Conservation (phyloP, 2,113 vertebrate species). For the Zeus faber region DNA sequence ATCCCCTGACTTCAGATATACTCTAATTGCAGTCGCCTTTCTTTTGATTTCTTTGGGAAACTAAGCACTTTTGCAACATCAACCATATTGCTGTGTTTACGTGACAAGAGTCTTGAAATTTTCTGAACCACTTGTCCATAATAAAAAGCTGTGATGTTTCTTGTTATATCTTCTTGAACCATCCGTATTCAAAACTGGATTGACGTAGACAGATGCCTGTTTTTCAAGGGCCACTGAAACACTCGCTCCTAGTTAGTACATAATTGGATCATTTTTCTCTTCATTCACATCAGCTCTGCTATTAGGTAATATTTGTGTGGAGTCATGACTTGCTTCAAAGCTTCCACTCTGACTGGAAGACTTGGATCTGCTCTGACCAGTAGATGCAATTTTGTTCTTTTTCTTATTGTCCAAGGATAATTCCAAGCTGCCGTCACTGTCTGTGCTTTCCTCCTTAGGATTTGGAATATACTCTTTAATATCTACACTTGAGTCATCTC, state of each 20-base stretch:
- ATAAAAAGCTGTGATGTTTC: conserved; percentile 13
- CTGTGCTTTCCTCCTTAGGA: too few relatives aligned
- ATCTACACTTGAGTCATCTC: too few relatives aligned
- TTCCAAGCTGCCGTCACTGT: too few relatives aligned
- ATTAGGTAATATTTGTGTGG: too few relatives aligned
- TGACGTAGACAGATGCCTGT: conserved; percentile 1
- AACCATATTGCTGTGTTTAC: conserved; percentile 5
- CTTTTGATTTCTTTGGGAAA: conserved; percentile 19
- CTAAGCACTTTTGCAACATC: conserved; percentile 14
- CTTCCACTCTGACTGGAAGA: not conserved
- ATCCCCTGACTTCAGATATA: conserved; percentile 19
- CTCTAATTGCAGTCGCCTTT: conserved; percentile 19
- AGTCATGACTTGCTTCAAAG: too few relatives aligned
- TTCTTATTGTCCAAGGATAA: not conserved
- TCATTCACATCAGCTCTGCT: too few relatives aligned
- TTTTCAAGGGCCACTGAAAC: conserved; percentile 5
- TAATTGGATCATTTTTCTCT: too few relatives aligned
- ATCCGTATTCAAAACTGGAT: conserved; percentile 12
- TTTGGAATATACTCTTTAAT: too few relatives aligned
- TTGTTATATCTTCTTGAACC: conserved; percentile 19
- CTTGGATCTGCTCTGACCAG: conserved; percentile 4
- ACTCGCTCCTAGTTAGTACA: not conserved
- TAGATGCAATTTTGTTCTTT: conserved; percentile 10
- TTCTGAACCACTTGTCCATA: conserved; percentile 15
- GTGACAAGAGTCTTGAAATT: conserved; percentile 12